Evolutionary conservation across 2,888 invertebrate species (phyloP).

Genomic region (Coelinius sp.): DNA sequence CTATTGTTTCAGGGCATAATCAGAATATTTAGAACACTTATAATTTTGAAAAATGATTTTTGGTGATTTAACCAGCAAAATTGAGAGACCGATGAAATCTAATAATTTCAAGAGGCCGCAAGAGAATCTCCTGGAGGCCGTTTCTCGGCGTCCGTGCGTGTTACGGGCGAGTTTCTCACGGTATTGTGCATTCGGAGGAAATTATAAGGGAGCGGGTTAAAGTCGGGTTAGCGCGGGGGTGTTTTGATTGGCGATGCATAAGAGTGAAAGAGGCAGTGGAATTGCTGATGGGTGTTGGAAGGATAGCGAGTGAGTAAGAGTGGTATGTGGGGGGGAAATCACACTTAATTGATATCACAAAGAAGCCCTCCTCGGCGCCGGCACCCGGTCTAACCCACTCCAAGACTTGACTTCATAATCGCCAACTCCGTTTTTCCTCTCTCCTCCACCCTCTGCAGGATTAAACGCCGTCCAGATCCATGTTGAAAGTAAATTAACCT

Average conservation of each 20-base stretch:
- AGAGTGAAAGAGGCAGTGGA: slow-evolving; percentile 31
- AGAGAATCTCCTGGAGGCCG: slow-evolving; percentile 19
- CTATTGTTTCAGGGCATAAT: not conserved
- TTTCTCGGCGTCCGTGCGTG: slow-evolving; percentile 59
- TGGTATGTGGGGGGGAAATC: slow-evolving; percentile 59
- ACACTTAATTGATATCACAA: slow-evolving; percentile 68
- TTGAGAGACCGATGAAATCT: slow-evolving; percentile 60
- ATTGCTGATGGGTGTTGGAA: slow-evolving; percentile 31
- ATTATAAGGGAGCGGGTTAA: slow-evolving; percentile 67
- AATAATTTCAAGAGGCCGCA: slow-evolving; percentile 56
- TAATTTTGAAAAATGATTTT: not conserved
- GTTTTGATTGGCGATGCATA: slow-evolving; percentile 20
- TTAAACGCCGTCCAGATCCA: slow-evolving; percentile 62
- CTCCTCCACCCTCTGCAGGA: slow-evolving; percentile 44
- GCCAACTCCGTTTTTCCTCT: slow-evolving; percentile 53
- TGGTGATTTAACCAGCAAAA: slow-evolving; percentile 32
- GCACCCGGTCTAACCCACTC: slow-evolving; percentile 26
- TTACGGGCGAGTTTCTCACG: slow-evolving; percentile 68
- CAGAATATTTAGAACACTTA: not conserved
- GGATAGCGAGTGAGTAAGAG: slow-evolving; percentile 31
- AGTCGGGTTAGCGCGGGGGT: slow-evolving; percentile 54
- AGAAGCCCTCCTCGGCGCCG: slow-evolving; percentile 52
- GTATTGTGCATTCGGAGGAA: slow-evolving; percentile 65
- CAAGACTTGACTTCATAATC: slow-evolving; percentile 63
- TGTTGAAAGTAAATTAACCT: slow-evolving; percentile 62